Percentiles rank a stretch among this genome's conserved stretches.
phyloP scores from a whole-genome alignment of 2,797 vertebrate genomes.

The Danio tinwini region DNA sequence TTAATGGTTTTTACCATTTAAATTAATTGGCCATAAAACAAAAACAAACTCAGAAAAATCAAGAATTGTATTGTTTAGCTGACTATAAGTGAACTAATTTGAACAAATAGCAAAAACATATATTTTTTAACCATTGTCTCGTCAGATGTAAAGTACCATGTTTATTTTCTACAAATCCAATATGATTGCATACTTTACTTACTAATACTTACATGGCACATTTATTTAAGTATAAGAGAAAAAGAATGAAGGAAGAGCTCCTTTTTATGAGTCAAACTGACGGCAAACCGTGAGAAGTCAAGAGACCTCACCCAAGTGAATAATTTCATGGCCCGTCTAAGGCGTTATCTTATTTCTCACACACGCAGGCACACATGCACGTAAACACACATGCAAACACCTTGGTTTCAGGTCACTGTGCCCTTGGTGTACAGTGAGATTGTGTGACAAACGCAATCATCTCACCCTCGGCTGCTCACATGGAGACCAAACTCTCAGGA shows the following conservation, averaged over 20 bases:
- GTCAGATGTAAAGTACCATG: background rate
- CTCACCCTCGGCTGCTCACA: constrained; percentile 46
- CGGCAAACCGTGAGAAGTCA: constrained; percentile 68
- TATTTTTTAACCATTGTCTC: background rate
- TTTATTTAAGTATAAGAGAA: background rate
- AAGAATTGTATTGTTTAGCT: no score
- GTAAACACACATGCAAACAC: constrained; percentile 60
- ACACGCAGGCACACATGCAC: constrained; percentile 54
- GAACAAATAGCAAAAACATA: no score
- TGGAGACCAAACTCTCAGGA: constrained; percentile 38
- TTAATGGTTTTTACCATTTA: no score
- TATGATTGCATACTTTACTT: no score
- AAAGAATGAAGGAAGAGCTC: constrained; percentile 30
- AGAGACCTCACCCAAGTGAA: constrained; percentile 74
- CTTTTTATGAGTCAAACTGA: constrained; percentile 54
- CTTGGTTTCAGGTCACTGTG: constrained; percentile 77
- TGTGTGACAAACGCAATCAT: constrained; percentile 51
- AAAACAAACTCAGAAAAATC: no score
- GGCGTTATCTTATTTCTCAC: constrained; percentile 61
- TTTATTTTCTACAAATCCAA: background rate
- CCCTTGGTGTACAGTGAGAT: constrained; percentile 70
- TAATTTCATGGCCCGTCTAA: constrained; percentile 71
- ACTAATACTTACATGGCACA: background rate
- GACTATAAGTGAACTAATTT: no score
- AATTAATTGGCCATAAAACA: no score